Evolutionary conservation across 2,797 vertebrate genomes (phyloP).

Genomic region (Mormyrus hasselquistii): DNA sequence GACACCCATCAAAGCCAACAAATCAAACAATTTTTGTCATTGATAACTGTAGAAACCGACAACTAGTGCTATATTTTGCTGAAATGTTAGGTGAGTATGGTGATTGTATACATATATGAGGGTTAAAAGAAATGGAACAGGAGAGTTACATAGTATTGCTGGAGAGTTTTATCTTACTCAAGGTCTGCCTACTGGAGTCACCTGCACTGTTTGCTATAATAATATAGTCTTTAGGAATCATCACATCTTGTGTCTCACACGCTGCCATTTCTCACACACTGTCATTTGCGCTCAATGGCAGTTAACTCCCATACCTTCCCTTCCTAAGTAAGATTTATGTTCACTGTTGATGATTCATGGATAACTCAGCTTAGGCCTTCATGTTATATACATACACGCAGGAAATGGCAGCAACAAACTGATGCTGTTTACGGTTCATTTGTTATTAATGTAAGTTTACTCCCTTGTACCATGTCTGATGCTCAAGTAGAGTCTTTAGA

Average conservation of each 20-base stretch:
- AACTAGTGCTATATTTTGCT: neutral
- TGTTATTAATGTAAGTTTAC: slow-evolving; percentile 54
- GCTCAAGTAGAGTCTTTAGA: slow-evolving; percentile 44
- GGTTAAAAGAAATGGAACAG: neutral
- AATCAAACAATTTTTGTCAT: neutral
- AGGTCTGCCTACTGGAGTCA: neutral
- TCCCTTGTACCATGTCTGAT: slow-evolving; percentile 33
- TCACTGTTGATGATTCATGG: slow-evolving; percentile 41
- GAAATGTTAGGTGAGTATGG: neutral
- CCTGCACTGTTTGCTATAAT: neutral
- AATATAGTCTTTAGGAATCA: neutral
- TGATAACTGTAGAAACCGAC: neutral
- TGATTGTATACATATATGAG: neutral
- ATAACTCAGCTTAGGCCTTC: slow-evolving; percentile 19
- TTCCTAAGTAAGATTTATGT: neutral
- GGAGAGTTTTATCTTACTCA: neutral
- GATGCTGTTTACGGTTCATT: slow-evolving; percentile 55
- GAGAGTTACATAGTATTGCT: neutral
- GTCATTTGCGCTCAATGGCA: neutral
- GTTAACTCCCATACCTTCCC: neutral
- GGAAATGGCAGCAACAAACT: slow-evolving; percentile 55
- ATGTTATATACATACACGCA: slow-evolving; percentile 44
- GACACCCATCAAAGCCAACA: neutral
- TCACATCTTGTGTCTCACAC: neutral
- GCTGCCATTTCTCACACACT: neutral